Evolutionary conservation across 2,113 vertebrate genomes (phyloP).

Genomic region (Callipepla squamata): DNA sequence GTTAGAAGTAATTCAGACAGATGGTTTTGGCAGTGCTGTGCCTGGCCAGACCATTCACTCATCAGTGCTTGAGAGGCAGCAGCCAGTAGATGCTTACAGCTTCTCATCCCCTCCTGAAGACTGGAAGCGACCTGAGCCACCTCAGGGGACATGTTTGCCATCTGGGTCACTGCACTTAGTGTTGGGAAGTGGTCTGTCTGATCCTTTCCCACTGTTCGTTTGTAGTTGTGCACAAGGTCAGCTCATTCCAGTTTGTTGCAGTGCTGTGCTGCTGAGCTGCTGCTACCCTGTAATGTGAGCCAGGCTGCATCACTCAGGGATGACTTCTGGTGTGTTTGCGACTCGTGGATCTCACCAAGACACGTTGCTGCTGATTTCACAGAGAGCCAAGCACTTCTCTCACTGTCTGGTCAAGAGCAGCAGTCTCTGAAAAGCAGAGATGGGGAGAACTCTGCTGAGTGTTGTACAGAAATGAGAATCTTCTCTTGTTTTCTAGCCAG

Average conservation of each 20-base stretch:
- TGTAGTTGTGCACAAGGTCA: not conserved
- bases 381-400: not conserved
- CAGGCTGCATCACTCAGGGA: not conserved
- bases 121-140: not conserved
- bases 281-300: not conserved
- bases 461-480: not conserved
- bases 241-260: not conserved
- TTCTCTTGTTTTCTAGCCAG: conserved; percentile 70
- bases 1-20: not conserved
- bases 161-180: not conserved
- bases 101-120: not conserved
- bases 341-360: not conserved
- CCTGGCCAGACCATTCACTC: not conserved
- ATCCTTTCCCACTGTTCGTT: accelerated
- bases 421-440: not conserved
- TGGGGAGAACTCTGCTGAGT: not conserved
- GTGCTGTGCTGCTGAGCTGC: not conserved
- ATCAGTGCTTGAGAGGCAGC: not conserved
- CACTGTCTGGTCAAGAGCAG: not conserved
- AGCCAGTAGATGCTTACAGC: not conserved
- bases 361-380: not conserved
- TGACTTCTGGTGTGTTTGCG: not conserved
- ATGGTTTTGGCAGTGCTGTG: not conserved
- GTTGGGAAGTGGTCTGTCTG: not conserved
- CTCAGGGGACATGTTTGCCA: not conserved